phyloP scores from a whole-genome alignment of 2,797 vertebrate genomes.

The Mareca penelope region DNA sequence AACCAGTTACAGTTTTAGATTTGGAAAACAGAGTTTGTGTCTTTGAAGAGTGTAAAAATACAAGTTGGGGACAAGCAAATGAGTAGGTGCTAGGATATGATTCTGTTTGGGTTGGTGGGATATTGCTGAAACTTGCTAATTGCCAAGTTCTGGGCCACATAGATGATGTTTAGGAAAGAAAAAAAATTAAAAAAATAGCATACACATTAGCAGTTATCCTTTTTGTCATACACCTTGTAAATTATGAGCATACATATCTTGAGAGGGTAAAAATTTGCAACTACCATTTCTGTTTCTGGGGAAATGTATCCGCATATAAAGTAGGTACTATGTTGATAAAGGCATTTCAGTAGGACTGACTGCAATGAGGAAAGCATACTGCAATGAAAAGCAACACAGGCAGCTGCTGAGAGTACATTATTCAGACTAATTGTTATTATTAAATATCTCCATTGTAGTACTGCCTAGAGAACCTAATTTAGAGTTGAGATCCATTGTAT shows the following conservation, averaged over 20 bases:
- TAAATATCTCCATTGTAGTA: constrained; percentile 48
- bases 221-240: neutral
- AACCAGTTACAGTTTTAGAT: neutral
- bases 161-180: neutral
- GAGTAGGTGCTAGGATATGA: neutral
- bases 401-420: constrained; percentile 17
- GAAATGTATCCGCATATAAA: neutral
- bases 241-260: neutral
- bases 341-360: neutral
- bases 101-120: neutral
- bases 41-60: neutral
- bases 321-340: neutral
- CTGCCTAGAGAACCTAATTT: constrained; percentile 11
- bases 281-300: neutral
- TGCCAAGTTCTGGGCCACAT: neutral
- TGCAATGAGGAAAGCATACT: neutral
- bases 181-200: neutral
- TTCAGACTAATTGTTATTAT: constrained; percentile 60
- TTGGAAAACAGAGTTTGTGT: neutral
- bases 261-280: neutral
- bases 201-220: neutral
- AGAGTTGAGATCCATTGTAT: constrained; percentile 15
- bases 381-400: neutral
- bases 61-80: neutral
- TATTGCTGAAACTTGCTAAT: neutral